These are phyloP conservation scores for Stictonetta naevosa DNA, from an alignment of 2,113 vertebrate species.

Conservation along the genomic window DNA sequence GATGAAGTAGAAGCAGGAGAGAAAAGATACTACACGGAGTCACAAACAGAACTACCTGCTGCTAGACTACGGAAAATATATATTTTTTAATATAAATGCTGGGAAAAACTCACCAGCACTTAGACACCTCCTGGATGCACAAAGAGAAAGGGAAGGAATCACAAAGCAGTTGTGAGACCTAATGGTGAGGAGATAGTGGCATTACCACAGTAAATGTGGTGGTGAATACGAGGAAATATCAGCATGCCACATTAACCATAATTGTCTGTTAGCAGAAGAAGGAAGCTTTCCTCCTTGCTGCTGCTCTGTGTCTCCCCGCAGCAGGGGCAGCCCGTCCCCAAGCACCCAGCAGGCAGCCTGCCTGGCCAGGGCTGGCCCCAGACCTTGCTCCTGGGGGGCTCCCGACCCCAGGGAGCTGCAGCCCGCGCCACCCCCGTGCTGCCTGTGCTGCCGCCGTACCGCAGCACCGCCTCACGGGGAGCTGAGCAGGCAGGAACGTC, in stretches of 20 bases:
- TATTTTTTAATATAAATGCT: background rate
- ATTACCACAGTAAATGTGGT: accelerated
- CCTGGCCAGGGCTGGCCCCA: background rate
- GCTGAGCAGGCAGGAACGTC: background rate
- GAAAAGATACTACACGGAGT: background rate
- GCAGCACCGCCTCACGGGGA: too few species aligned
- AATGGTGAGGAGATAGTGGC: background rate
- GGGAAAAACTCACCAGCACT: background rate
- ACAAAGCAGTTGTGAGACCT: background rate
- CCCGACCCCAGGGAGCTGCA: too few species aligned
- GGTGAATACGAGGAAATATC: accelerated
- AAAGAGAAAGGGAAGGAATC: background rate
- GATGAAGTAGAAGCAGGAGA: background rate
- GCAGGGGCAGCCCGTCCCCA: background rate
- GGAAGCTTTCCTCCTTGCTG: background rate
- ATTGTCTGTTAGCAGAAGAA: background rate
- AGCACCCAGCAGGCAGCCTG: too few species aligned
- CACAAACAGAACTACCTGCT: background rate
- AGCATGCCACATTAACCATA: background rate
- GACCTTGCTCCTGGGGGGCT: background rate
- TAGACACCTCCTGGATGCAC: background rate
- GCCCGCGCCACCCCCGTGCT: too few species aligned
- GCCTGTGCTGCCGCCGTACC: too few species aligned
- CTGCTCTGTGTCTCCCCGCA: background rate
- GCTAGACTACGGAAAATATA: background rate